Evolutionary conservation across 2,113 vertebrate species (phyloP), one percentile per base, ranked within the genome.

Genomic region (Petrocephalus microphthalmus): DNA sequence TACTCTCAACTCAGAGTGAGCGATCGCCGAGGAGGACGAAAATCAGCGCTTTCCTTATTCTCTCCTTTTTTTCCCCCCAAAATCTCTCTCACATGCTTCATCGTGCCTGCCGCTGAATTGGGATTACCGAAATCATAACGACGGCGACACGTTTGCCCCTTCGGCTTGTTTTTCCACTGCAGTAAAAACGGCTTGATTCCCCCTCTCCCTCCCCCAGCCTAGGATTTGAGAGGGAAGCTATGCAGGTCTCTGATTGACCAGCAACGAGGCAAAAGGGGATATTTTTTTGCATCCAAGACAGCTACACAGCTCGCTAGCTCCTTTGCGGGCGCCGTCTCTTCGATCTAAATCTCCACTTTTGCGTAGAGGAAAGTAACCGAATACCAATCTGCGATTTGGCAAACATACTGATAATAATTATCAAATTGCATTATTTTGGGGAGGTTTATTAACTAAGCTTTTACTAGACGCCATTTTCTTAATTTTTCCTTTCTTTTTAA

Each of bases 401-500:
- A 88, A 88, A 78, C 87, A 89, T 89, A 89, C 93, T 92, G 87
- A 89, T 90, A 45, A 88, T 88, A 90, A 89, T 92, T 89, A 93
- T 92, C 92, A 89, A 89, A 91, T 92, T 89, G 88, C 85, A 91
- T 91, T 86, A 88, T 91, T 91, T 91, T 89, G 53, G 45, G 45
- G 10, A 67, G 10, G 82, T 85, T 19, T 56, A 81, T 90, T 87
- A 87, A 87, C 88, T 92, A 93, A 93, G 90, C 92, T 91, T 91
- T 89, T 91, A 81, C 74, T 91, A 95, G 94, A 95, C 95, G 95
- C 95, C 95, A 95, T 95, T 96, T 96, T 95, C 93, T 92, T 92
- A 37, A 67, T 88, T 90, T 90, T 87, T 88, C 91, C 92, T 94
- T 93, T 93, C 91, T 93, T 91, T 94, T 91, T 91, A 91, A 91